A percentile compares a stretch with the other conserved stretches of the same genome.
Conservation (phyloP, 2,113 vertebrate genomes). For the Sus scrofa region DNA sequence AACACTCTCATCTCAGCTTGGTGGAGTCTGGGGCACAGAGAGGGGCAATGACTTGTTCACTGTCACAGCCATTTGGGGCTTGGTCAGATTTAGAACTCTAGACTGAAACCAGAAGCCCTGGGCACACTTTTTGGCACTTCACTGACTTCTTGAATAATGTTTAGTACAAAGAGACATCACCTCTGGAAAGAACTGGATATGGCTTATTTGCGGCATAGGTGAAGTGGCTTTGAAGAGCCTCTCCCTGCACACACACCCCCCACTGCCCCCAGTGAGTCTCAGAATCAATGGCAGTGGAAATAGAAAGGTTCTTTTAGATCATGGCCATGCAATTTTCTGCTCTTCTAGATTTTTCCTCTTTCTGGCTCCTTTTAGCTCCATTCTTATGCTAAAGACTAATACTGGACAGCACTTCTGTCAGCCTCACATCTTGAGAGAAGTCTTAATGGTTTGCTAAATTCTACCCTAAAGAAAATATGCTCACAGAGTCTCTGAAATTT, state of each 20-base stretch:
- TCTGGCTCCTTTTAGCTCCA: slow-evolving; percentile 35
- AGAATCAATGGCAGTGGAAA: background rate
- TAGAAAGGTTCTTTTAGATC: background rate
- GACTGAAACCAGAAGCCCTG: background rate
- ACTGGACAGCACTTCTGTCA: slow-evolving; percentile 20
- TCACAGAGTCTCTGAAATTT: background rate
- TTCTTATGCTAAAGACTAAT: slow-evolving; percentile 35
- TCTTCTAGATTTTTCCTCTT: background rate
- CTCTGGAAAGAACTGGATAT: slow-evolving; percentile 2
- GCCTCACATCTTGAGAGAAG: slow-evolving; percentile 26
- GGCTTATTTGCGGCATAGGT: background rate
- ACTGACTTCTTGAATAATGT: background rate
- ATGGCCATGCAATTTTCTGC: background rate
- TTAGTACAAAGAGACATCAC: background rate
- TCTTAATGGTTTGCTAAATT: slow-evolving; percentile 32
- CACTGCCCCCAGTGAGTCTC: background rate
- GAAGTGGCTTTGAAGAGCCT: background rate
- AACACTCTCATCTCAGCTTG: background rate
- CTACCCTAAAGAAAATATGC: background rate
- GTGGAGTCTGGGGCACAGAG: background rate
- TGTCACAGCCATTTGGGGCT: background rate
- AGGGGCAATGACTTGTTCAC: background rate
- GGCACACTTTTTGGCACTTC: background rate
- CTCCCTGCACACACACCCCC: too few species aligned
- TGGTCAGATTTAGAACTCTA: slow-evolving; percentile 5